phyloP scores from a whole-genome alignment of 2,888 invertebrate genomes.

The Rhogogaster chlorosoma region DNA sequence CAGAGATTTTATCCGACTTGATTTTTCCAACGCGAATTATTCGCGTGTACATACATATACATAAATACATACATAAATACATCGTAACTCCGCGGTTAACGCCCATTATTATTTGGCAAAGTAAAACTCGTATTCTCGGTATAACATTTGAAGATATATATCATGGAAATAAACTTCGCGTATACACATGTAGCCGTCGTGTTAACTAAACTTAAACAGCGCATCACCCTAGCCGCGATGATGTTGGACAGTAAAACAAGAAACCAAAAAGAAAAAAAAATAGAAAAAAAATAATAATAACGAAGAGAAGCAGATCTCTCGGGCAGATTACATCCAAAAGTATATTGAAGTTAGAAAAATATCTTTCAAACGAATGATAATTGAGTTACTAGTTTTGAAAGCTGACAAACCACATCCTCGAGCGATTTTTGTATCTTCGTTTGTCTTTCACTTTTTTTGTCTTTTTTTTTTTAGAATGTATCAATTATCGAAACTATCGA shows the following conservation, averaged over 20 bases:
- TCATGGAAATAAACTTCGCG: not conserved
- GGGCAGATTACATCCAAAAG: not conserved
- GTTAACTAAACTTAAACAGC: not conserved
- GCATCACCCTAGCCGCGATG: not conserved
- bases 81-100: not conserved
- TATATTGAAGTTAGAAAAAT: not conserved
- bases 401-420: not conserved
- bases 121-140: not conserved
- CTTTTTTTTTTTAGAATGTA: not conserved
- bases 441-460: not conserved
- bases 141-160: not conserved
- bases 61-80: not conserved
- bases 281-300: not conserved
- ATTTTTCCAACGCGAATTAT: not conserved
- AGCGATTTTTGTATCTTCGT: not conserved
- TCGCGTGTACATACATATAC: not conserved
- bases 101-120: conserved; percentile 2
- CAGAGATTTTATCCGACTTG: not conserved
- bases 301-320: not conserved
- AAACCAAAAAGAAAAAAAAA: not conserved
- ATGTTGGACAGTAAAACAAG: not conserved
- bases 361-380: not conserved
- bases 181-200: not conserved
- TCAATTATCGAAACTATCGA: not conserved
- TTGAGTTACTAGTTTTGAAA: not conserved